A percentile compares a stretch with the other conserved stretches of the same genome.
These are phyloP conservation scores for Tipula helvola DNA, from an alignment of 2,888 invertebrate genomes.

Conservation along the genomic window DNA sequence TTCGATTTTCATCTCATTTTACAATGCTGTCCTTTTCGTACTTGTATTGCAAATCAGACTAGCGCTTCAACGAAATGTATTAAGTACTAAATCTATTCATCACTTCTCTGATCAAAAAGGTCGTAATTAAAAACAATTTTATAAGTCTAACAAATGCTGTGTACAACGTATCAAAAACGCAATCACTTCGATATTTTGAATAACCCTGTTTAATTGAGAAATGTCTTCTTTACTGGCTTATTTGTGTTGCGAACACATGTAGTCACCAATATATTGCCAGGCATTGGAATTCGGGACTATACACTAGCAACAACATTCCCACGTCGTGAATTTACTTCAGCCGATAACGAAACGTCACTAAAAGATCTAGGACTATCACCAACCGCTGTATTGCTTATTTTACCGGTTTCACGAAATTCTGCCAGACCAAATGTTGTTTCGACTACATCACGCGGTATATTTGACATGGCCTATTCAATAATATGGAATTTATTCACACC, in stretches of 20 bases:
- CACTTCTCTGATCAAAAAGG: too few species aligned
- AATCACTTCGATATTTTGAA: too few species aligned
- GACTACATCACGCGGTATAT: neutral
- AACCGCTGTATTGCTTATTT: conserved; percentile 49
- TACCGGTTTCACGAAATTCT: conserved; percentile 17
- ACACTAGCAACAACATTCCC: conserved; percentile 79
- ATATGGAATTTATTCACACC: conserved; percentile 31
- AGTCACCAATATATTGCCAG: conserved; percentile 23
- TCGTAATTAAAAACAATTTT: too few species aligned
- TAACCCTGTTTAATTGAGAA: too few species aligned
- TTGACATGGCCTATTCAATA: conserved; percentile 19
- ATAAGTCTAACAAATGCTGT: too few species aligned
- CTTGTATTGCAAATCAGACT: too few species aligned
- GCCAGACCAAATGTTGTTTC: conserved; percentile 15
- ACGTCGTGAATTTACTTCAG: conserved; percentile 67
- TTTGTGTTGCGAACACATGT: conserved; percentile 38
- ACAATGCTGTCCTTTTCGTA: too few species aligned
- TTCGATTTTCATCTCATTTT: too few species aligned
- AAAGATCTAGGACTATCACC: conserved; percentile 75
- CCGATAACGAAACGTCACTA: conserved; percentile 82
- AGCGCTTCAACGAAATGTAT: too few species aligned
- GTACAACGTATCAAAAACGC: too few species aligned
- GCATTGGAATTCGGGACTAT: conserved; percentile 42
- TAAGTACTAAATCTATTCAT: too few species aligned
- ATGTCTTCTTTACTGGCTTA: too few species aligned